Percentiles rank a stretch among this genome's conserved stretches.
phyloP scores from a whole-genome alignment of 2,113 vertebrate species.

The Helogale parvula region DNA sequence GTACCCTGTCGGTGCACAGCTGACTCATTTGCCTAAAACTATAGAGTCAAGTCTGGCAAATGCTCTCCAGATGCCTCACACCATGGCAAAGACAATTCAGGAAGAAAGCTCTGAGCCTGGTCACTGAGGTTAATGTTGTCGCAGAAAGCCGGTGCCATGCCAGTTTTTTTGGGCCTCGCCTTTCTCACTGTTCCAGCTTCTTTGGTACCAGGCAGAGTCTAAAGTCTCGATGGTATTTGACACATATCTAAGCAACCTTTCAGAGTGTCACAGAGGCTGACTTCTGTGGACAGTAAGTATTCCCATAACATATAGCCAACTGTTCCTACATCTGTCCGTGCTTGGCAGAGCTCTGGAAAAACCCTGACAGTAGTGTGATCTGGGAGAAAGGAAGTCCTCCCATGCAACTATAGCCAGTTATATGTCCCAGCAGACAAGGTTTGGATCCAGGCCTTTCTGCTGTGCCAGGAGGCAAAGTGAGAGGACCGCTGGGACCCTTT shows the following conservation, averaged over 20 bases:
- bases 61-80: not conserved
- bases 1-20: not conserved
- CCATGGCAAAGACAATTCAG: not conserved
- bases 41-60: not conserved
- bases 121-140: not conserved
- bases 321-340: not conserved
- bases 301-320: not conserved
- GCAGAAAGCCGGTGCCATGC: not conserved
- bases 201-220: not conserved
- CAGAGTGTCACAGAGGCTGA: not conserved
- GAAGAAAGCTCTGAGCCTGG: not conserved
- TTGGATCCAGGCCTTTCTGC: not conserved
- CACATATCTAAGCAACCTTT: not conserved
- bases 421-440: not conserved
- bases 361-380: not conserved
- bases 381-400: not conserved
- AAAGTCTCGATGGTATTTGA: not conserved
- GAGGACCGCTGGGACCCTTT: not conserved
- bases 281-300: not conserved
- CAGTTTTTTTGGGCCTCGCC: not conserved
- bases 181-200: not conserved
- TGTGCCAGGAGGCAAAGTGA: slow-evolving; percentile 33
- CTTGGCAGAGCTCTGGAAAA: not conserved
- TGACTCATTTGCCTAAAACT: not conserved
- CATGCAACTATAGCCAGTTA: not conserved